phyloP scores from a whole-genome alignment of 1,140 invertebrate species.

The Palaemon carinicauda region DNA sequence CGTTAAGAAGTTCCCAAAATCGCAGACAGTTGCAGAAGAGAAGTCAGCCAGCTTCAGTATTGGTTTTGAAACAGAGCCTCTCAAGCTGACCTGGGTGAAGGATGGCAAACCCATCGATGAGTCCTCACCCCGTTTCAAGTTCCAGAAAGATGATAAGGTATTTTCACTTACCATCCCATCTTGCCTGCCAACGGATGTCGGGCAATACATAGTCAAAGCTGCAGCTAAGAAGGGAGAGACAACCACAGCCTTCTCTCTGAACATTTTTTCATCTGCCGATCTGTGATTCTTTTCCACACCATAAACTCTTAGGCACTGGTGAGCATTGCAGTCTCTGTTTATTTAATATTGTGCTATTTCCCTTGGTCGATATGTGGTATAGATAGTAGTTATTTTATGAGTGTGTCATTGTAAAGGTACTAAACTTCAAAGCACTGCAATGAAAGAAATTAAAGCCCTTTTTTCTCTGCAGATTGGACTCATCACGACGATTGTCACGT shows the following conservation, averaged over 20 bases:
- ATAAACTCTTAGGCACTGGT: slow-evolving; percentile 24
- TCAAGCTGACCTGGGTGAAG: slow-evolving; percentile 84
- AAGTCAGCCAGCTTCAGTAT: slow-evolving; percentile 83
- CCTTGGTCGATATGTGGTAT: background rate
- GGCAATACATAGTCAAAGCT: slow-evolving; percentile 89
- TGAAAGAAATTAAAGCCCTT: background rate
- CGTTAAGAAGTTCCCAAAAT: slow-evolving; percentile 89
- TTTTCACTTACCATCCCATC: slow-evolving; percentile 75
- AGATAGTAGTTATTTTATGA: background rate
- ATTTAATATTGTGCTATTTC: background rate
- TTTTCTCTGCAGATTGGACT: slow-evolving; percentile 36
- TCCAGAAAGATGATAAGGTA: slow-evolving; percentile 80
- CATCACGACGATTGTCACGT: slow-evolving; percentile 31
- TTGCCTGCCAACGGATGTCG: slow-evolving; percentile 81
- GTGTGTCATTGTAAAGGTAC: background rate
- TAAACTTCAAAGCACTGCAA: background rate
- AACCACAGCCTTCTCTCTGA: slow-evolving; percentile 84
- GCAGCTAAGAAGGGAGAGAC: slow-evolving; percentile 84
- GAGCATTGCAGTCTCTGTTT: background rate
- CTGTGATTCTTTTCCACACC: slow-evolving; percentile 16
- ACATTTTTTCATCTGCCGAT: slow-evolving; percentile 63
- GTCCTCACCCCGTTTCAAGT: slow-evolving; percentile 79
- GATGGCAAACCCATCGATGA: slow-evolving; percentile 87
- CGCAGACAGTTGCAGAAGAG: slow-evolving; percentile 82
- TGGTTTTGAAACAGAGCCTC: slow-evolving; percentile 76